A percentile compares a stretch with the other conserved stretches of the same genome.
These are phyloP conservation scores for Polyodon spathula DNA, from an alignment of 2,113 vertebrate species.

Conservation along the genomic window DNA sequence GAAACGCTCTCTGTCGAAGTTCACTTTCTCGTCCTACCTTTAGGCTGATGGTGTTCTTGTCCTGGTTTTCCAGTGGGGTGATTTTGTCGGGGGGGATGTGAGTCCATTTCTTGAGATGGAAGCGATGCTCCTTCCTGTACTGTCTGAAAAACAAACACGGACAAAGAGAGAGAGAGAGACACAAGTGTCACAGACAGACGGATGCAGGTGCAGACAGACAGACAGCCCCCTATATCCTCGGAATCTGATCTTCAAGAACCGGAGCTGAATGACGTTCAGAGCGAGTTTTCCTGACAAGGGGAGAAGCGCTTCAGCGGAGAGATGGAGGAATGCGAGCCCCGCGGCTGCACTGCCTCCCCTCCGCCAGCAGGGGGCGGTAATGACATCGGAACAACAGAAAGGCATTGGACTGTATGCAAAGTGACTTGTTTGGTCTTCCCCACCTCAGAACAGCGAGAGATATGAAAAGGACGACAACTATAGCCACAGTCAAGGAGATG, in stretches of 20 bases:
- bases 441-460: slow-evolving; percentile 86
- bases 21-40: slow-evolving; percentile 77
- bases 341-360: too few species aligned
- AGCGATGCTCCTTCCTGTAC: slow-evolving; percentile 67
- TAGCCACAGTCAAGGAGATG: slow-evolving; percentile 66
- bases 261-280: too few species aligned
- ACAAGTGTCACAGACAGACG: too few species aligned
- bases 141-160: slow-evolving; percentile 52
- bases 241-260: too few species aligned
- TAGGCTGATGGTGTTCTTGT: slow-evolving; percentile 67
- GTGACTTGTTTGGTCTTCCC: slow-evolving; percentile 2
- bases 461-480: slow-evolving; percentile 70
- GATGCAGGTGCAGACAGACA: too few species aligned
- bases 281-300: too few species aligned
- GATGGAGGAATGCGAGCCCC: too few species aligned
- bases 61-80: slow-evolving; percentile 69
- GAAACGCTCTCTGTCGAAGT: slow-evolving; percentile 29
- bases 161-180: background rate
- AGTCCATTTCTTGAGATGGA: slow-evolving; percentile 79
- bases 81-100: slow-evolving; percentile 79
- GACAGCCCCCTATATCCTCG: too few species aligned
- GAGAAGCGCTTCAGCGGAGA: too few species aligned
- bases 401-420: background rate
- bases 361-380: too few species aligned
- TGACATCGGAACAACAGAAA: too few species aligned